Conservation (phyloP, 1,140 invertebrate species). For the Drosophila pruinosa region DNA sequence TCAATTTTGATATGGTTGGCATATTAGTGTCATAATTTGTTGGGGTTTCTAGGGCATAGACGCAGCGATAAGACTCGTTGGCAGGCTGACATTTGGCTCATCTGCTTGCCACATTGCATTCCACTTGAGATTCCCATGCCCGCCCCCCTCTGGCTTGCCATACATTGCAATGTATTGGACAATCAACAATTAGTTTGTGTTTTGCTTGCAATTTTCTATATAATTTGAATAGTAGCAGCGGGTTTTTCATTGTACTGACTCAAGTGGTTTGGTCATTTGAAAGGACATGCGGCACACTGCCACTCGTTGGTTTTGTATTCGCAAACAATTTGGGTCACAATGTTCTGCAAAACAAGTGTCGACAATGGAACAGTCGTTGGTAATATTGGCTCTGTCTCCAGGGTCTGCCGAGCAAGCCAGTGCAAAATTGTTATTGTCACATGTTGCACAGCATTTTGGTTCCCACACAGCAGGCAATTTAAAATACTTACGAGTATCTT, state of each 20-base stretch:
- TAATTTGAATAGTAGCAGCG: constrained; percentile 74
- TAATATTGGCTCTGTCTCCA: constrained; percentile 14
- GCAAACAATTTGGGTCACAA: constrained; percentile 73
- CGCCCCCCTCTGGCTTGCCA: constrained; percentile 31
- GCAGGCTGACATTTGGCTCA: constrained; percentile 41
- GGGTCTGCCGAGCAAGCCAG: constrained; percentile 27
- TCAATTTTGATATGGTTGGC: constrained; percentile 60
- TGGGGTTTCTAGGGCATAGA: constrained; percentile 24
- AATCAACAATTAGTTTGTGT: constrained; percentile 75
- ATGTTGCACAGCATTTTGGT: constrained; percentile 67
- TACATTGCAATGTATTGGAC: no score
- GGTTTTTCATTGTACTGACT: constrained; percentile 50
- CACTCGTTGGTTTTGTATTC: constrained; percentile 47
- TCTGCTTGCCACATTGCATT: constrained; percentile 71
- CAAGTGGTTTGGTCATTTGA: constrained; percentile 60
- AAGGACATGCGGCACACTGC: constrained; percentile 51
- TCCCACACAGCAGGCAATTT: constrained; percentile 76
- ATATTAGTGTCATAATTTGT: constrained; percentile 42
- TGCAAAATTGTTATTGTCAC: constrained; percentile 65
- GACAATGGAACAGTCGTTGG: constrained; percentile 61
- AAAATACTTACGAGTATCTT: constrained; percentile 22
- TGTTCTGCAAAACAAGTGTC: constrained; percentile 64
- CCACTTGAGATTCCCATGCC: constrained; percentile 71
- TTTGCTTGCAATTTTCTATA: constrained; percentile 72
- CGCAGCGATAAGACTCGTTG: constrained; percentile 31